Evolutionary conservation across 1,140 invertebrate species (phyloP), one percentile per base, ranked within the genome.

Genomic region (Melipona quadrifasciata): DNA sequence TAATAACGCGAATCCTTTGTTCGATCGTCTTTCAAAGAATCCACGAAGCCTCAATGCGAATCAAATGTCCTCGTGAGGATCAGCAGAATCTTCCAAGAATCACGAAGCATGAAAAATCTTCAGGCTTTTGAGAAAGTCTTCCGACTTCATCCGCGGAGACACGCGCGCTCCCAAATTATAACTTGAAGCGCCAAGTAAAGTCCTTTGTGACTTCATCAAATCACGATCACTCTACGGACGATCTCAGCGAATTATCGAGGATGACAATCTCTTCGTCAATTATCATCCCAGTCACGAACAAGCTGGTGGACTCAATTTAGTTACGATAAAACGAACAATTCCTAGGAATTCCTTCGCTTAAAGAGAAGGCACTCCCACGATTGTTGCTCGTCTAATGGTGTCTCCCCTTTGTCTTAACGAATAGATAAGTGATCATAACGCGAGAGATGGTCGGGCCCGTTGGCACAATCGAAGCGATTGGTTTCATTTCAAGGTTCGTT

Each of bases 391-490:
- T 8, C 21, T 61, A 67, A 64, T 31, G n/a, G 11, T 79, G 47
- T 4, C n/a, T 61, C 8, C 39, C 39, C n/a, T 58, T 64, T 87
- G 72, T 78, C 55, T 17, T 8, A 1, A 55, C 31, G 31, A 58
- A 86, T 78, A 31, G 64, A 55, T 19, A 77, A 47, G 39, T 47
- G 39, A 47, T 39, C 39, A 6, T 39, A 39, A 39, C 39, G 39
- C 24, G 75, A 65, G 80, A 75, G 65, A 53, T 64, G 65, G 39
- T 64, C 53, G 39, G 72, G 39, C 57, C 16, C 10, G 57, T 58
- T 55, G 27, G 14, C n/a, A 71, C 87, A 0, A 47, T 47, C 39
- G 55, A 81, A 61, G 73, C 68, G 53, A 11, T 27, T 24, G 8
- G 1, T 24, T 21, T 55, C n/a, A 17, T 57, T 75, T 75, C 53